Evolutionary conservation across 2,888 invertebrate genomes (phyloP).

Genomic region (Ectemnius lituratus): DNA sequence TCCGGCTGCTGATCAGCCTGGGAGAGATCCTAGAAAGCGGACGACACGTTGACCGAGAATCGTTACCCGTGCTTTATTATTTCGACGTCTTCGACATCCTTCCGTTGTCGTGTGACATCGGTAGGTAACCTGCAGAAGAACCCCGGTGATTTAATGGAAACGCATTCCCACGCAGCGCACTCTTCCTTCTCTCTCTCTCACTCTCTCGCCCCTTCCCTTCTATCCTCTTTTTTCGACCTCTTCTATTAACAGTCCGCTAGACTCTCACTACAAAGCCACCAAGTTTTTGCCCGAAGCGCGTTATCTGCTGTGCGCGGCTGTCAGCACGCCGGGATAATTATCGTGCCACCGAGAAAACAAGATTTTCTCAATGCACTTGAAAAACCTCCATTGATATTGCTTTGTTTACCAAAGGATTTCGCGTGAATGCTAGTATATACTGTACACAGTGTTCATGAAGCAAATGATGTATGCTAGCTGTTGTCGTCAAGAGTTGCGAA

Average conservation of each 20-base stretch:
- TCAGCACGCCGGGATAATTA: conserved; percentile 30
- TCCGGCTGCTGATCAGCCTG: conserved; percentile 19
- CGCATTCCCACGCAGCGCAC: conserved; percentile 72
- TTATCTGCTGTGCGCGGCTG: conserved; percentile 5
- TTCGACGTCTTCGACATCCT: conserved; percentile 50
- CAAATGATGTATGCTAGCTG: too few relatives aligned
- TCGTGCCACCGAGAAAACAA: conserved; percentile 39
- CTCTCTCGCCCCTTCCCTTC: conserved; percentile 20
- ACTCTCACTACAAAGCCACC: not conserved
- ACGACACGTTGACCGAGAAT: conserved; percentile 69
- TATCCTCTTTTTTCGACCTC: not conserved
- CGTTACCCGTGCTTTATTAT: conserved; percentile 59
- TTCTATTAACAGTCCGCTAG: conserved; percentile 4
- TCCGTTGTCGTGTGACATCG: conserved; percentile 37
- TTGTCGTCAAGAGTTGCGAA: too few relatives aligned
- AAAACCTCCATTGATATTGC: too few relatives aligned
- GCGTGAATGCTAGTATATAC: too few relatives aligned
- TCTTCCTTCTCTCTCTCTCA: conserved; percentile 11
- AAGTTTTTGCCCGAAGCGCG: conserved; percentile 15
- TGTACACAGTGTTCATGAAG: too few relatives aligned
- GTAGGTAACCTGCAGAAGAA: conserved; percentile 59
- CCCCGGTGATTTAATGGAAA: conserved; percentile 73
- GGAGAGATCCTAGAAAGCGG: conserved; percentile 56
- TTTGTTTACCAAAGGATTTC: too few relatives aligned
- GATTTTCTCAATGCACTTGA: conserved; percentile 23